Percentiles rank a stretch among this genome's conserved stretches.
phyloP scores from a whole-genome alignment of 2,888 invertebrate species.

The Zeuzera pyrina region DNA sequence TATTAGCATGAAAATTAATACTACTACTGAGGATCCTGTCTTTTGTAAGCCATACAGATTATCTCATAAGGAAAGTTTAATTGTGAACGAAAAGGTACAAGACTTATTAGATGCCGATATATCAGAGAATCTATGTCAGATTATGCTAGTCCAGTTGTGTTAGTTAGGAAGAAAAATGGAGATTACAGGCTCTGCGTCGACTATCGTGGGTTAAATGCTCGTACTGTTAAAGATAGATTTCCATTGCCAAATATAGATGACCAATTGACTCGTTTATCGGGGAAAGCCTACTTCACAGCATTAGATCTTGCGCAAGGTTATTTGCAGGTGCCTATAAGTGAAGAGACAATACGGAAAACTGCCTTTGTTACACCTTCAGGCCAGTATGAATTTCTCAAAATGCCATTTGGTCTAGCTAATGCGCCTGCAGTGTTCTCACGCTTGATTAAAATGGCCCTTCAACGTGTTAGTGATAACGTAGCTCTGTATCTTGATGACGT shows the following conservation, averaged over 20 bases:
- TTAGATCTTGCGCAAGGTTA: constrained; percentile 1
- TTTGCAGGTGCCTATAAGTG: not conserved
- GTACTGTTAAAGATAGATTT: constrained; percentile 7
- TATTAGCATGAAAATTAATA: constrained; percentile 6
- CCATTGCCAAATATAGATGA: constrained; percentile 4
- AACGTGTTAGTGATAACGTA: too few species aligned
- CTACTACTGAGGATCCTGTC: constrained; percentile 5
- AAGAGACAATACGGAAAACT: constrained; percentile 3
- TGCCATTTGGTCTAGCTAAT: too few species aligned
- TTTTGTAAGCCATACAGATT: constrained; percentile 11
- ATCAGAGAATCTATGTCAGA: constrained; percentile 3
- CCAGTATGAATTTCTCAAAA: too few species aligned
- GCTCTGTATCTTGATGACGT: constrained; percentile 14
- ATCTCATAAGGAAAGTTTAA: constrained; percentile 14
- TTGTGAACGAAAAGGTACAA: constrained; percentile 12
- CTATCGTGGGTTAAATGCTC: not conserved
- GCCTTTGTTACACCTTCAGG: too few species aligned
- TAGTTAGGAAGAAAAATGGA: constrained; percentile 2
- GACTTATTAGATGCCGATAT: constrained; percentile 17
- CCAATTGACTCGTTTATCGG: not conserved
- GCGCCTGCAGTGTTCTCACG: too few species aligned
- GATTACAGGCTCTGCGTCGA: constrained; percentile 6
- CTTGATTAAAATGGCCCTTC: too few species aligned
- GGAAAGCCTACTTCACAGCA: constrained; percentile 1
- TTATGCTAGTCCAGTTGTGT: constrained; percentile 13